phyloP scores from a whole-genome alignment of 1,140 invertebrate species.

The Sarcophaga bullata region DNA sequence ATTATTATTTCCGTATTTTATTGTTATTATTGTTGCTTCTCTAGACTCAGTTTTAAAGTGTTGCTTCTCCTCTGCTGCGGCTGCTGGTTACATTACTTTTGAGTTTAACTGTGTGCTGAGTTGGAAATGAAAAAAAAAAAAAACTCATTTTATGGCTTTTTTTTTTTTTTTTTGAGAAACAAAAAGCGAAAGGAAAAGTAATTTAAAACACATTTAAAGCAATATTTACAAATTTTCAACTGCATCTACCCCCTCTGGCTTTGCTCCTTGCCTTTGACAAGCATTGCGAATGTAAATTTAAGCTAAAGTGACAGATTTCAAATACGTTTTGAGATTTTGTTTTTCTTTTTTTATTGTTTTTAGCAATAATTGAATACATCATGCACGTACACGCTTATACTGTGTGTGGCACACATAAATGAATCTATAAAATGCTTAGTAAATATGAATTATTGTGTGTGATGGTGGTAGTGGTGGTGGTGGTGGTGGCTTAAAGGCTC shows the following conservation, averaged over 20 bases:
- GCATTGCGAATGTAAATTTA: background rate
- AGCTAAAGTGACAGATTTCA: background rate
- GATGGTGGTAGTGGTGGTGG: too few species aligned
- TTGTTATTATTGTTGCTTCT: background rate
- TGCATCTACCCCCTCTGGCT: background rate
- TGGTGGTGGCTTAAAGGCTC: too few species aligned
- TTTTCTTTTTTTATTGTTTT: background rate
- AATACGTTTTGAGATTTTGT: background rate
- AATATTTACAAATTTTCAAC: constrained; percentile 6
- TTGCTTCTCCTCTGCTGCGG: background rate
- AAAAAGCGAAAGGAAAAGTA: background rate
- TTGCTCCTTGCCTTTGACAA: background rate
- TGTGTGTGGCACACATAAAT: too few species aligned
- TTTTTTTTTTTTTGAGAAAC: background rate
- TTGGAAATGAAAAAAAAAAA: background rate
- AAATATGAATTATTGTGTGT: too few species aligned
- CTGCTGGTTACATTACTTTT: too few species aligned
- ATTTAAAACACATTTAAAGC: constrained; percentile 6
- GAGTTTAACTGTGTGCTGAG: too few species aligned
- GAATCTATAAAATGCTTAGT: too few species aligned
- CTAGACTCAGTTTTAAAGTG: background rate
- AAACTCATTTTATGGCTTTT: background rate
- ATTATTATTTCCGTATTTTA: constrained; percentile 4
- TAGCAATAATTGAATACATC: background rate
- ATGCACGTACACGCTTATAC: too few species aligned